Evolutionary conservation across 1,140 invertebrate genomes (phyloP).

Genomic region (Diploscapter pachys): DNA sequence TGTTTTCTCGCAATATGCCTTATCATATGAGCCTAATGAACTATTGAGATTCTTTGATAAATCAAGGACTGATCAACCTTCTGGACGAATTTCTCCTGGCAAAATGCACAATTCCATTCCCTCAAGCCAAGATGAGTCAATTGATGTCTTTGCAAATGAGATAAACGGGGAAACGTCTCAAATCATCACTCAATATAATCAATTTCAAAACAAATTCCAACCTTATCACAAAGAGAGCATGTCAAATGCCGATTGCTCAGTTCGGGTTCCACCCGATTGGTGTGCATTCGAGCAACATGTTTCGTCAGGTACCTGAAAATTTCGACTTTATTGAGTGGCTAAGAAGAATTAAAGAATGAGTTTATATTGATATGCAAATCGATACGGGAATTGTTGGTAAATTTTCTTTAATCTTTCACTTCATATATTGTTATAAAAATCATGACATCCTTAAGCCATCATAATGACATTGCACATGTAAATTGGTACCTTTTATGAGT

Average conservation of each 20-base stretch:
- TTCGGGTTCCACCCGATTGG: slow-evolving; percentile 2
- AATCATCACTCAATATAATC: not conserved
- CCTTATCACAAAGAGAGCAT: slow-evolving; percentile 29
- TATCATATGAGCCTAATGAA: slow-evolving; percentile 16
- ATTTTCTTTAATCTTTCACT: not conserved
- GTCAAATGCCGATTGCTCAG: not conserved
- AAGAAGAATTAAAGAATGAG: no score
- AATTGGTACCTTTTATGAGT: slow-evolving; percentile 2
- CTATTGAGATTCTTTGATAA: not conserved
- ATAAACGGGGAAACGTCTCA: slow-evolving; percentile 30
- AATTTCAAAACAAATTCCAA: not conserved
- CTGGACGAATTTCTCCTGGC: slow-evolving; percentile 28
- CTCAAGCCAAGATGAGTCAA: slow-evolving; percentile 19
- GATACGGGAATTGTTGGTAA: no score
- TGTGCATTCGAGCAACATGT: slow-evolving; percentile 27
- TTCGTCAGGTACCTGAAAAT: slow-evolving; percentile 25
- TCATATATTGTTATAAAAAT: no score
- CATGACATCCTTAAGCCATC: no score
- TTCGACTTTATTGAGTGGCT: no score
- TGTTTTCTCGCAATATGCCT: slow-evolving; percentile 22
- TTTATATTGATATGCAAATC: no score
- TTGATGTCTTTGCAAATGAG: slow-evolving; percentile 32
- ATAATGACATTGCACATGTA: not conserved
- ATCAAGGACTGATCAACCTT: not conserved
- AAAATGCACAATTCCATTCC: slow-evolving; percentile 7